Evolutionary conservation across 2,888 invertebrate species (phyloP).

Genomic region (Himalopsyche japonica): DNA sequence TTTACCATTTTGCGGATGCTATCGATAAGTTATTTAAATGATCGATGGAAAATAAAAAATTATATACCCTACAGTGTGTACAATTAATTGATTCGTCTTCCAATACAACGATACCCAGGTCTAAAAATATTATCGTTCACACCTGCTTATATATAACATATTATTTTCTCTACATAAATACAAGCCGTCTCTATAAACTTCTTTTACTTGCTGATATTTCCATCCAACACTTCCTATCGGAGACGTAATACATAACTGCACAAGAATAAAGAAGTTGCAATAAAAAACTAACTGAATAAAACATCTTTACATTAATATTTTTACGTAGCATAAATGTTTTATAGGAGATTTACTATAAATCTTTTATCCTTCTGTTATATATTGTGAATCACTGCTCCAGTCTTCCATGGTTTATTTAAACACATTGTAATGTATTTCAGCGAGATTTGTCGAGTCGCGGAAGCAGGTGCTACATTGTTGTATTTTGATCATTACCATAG

Average conservation of each 20-base stretch:
- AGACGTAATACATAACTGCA: not conserved
- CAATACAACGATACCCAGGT: too few relatives aligned
- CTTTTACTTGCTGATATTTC: too few relatives aligned
- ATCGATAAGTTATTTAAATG: too few relatives aligned
- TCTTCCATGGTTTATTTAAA: not conserved
- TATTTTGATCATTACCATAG: not conserved
- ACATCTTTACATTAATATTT: slow-evolving; percentile 8
- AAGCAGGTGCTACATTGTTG: not conserved
- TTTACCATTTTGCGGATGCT: too few relatives aligned
- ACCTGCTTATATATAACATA: too few relatives aligned
- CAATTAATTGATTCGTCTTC: too few relatives aligned
- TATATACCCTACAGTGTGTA: too few relatives aligned
- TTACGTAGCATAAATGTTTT: slow-evolving; percentile 12
- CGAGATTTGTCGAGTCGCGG: not conserved
- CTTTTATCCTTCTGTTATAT: slow-evolving; percentile 4
- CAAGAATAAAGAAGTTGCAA: not conserved
- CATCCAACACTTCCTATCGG: not conserved
- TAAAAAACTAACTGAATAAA: slow-evolving; percentile 10
- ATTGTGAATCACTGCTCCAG: not conserved
- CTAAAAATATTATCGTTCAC: too few relatives aligned
- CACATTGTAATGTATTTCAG: not conserved
- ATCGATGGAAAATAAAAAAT: too few relatives aligned
- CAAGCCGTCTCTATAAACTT: too few relatives aligned
- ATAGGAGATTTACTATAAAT: slow-evolving; percentile 12
- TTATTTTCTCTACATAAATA: too few relatives aligned